Evolutionary conservation across 2,888 invertebrate species (phyloP).

Genomic region (Graphium colonna): DNA sequence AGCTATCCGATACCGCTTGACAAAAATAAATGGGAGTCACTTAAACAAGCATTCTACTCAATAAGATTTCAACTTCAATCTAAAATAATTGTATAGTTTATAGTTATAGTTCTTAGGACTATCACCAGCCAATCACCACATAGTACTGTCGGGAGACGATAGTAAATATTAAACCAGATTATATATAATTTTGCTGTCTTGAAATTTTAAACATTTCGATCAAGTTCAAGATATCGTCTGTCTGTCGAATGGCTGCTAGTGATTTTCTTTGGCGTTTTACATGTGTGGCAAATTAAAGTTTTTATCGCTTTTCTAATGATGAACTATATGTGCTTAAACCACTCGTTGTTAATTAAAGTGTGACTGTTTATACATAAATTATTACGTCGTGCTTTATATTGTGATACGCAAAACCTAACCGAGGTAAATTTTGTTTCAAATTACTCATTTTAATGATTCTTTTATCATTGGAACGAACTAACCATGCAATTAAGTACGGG

Average conservation of each 20-base stretch:
- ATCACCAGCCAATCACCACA: no score
- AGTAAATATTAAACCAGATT: constrained; percentile 8
- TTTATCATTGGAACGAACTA: constrained; percentile 41
- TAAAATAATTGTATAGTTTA: no score
- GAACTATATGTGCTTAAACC: constrained; percentile 18
- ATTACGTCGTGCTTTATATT: constrained; percentile 25
- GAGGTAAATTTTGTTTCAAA: constrained; percentile 51
- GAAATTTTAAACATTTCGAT: constrained; percentile 34
- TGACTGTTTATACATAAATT: constrained; percentile 18
- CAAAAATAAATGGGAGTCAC: no score
- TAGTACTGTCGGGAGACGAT: no score
- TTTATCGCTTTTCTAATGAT: constrained; percentile 23
- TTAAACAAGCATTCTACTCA: no score
- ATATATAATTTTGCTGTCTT: constrained; percentile 29
- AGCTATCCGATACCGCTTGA: no score
- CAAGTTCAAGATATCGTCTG: not conserved
- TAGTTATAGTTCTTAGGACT: no score
- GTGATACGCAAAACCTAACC: constrained; percentile 29
- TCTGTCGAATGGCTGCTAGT: constrained; percentile 48
- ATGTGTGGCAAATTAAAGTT: constrained; percentile 43
- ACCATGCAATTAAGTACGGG: constrained; percentile 31
- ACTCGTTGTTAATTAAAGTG: constrained; percentile 19
- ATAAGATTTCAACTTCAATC: no score
- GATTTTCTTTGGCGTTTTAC: constrained; percentile 38
- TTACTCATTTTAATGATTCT: constrained; percentile 41